Evolutionary conservation across 2,113 vertebrate genomes (phyloP).

Genomic region (Ramphastos sulfuratus): DNA sequence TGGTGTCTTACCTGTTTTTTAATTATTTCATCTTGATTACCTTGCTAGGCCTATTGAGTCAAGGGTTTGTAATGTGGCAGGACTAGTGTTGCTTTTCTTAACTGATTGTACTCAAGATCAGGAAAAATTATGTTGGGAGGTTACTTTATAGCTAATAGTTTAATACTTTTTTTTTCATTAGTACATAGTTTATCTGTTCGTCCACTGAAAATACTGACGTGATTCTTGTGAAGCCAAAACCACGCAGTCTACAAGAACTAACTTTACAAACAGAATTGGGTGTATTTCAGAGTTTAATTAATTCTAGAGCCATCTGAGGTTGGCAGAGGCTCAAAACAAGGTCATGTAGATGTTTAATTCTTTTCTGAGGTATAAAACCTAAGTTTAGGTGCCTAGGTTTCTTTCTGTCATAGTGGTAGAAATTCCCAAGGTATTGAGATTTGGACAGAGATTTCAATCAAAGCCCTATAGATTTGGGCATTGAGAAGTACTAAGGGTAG

Average conservation of each 20-base stretch:
- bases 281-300: not conserved
- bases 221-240: not conserved
- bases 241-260: not conserved
- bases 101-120: not conserved
- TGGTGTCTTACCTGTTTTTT: not conserved
- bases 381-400: not conserved
- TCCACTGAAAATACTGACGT: not conserved
- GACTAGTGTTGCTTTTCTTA: not conserved
- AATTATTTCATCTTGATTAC: not conserved
- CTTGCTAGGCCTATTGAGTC: not conserved
- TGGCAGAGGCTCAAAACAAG: not conserved
- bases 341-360: not conserved
- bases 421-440: not conserved
- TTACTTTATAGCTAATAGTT: not conserved
- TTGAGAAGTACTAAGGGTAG: not conserved
- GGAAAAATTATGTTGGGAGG: not conserved
- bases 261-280: not conserved
- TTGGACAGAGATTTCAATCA: not conserved
- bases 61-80: not conserved
- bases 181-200: not conserved
- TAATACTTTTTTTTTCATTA: not conserved
- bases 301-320: not conserved
- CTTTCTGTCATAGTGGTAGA: not conserved
- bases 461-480: rapidly evolving
- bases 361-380: not conserved